Evolutionary conservation across 2,797 vertebrate species (phyloP), one percentile per base, ranked within the genome.

Genomic region (Eutrigla gurnardus): DNA sequence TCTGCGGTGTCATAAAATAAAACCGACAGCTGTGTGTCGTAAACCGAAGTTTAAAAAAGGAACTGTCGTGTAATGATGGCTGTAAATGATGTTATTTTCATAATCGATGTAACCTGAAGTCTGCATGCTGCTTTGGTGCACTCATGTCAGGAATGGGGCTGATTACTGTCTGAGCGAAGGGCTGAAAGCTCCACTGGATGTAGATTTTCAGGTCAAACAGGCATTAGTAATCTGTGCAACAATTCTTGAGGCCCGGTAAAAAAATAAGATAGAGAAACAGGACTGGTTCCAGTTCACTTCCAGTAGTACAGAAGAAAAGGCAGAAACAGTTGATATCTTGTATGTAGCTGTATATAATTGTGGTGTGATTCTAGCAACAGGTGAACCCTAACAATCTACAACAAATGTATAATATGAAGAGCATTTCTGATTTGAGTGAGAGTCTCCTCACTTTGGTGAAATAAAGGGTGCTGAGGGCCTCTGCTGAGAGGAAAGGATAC

Each of bases 401-500:
- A 37, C 39, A 17, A 45, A 14, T 14, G 14, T 5, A 25, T 33
- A 1, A 54, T n/a, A 39, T 10, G 7, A 35, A 53, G 8, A 45
- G 13, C 42, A 3, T 33, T 45, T 65, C 42, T n/a, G 25, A 61
- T 53, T 45, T 37, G 25, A 46, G 33, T 54, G 6, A 37, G 6
- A 54, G 6, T 55, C 52, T 3, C 6, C 17, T 63, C 42, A n/a
- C 40, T 33, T 64, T 54, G 49, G 57, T 66, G 13, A 77, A 53
- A 47, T 8, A 4, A 10, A 43, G 57, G 15, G 25, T 25, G 39
- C 47, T 12, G 47, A 55, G 49, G 58, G 7, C 55, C 35, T 70
- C 68, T 70, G 62, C 74, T 70, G 69, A 54, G 37, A 15, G 39
- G 15, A 46, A 3, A 17, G 0, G 18, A 59, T 53, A 25, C 8